phyloP scores from a whole-genome alignment of 2,888 invertebrate genomes.

The Spodoptera littoralis region DNA sequence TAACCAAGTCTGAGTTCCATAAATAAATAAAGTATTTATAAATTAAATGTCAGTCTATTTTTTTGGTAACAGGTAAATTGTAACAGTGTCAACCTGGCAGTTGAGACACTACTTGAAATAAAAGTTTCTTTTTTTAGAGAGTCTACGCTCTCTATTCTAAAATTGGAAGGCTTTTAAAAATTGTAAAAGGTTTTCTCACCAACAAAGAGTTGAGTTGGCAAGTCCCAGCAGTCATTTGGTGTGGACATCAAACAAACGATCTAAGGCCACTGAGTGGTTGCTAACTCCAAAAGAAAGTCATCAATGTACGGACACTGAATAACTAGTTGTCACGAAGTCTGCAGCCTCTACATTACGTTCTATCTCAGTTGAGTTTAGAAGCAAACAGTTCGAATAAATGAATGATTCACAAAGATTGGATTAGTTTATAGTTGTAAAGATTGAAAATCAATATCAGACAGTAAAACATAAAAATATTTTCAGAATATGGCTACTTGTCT shows the following conservation, averaged over 20 bases:
- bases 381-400: constrained; percentile 5
- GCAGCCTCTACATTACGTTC: not conserved
- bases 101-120: not conserved
- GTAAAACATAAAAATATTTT: too few relatives aligned
- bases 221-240: constrained; percentile 3
- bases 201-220: constrained; percentile 8
- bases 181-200: not conserved
- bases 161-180: constrained; percentile 8
- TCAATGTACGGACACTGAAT: constrained; percentile 8
- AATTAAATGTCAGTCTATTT: not conserved
- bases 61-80: too few relatives aligned
- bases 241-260: constrained; percentile 20
- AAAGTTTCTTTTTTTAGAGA: not conserved
- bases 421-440: too few relatives aligned
- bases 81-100: too few relatives aligned
- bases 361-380: not conserved
- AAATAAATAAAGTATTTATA: constrained; percentile 3
- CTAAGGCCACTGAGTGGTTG: constrained; percentile 2
- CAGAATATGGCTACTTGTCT: too few relatives aligned
- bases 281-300: constrained; percentile 13
- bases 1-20: not conserved
- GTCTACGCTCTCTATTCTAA: not conserved
- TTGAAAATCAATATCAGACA: too few relatives aligned
- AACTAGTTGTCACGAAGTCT: not conserved
- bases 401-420: too few relatives aligned